Evolutionary conservation across 1,140 invertebrate species (phyloP), one percentile per base, ranked within the genome.

Genomic region (Calliphora vicina): DNA sequence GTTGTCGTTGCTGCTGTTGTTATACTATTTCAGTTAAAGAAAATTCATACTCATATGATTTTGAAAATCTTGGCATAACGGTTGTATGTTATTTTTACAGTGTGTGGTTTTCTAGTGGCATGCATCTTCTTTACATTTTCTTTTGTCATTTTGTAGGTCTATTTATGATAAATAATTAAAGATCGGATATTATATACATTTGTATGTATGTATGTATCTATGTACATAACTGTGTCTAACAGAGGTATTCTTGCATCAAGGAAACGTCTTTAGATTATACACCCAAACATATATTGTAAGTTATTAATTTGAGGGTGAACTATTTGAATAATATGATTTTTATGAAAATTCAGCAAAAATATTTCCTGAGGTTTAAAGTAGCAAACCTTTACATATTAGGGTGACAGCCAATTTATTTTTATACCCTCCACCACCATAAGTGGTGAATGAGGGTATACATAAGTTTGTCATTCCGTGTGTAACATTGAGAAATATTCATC

Each of bases 41-140:
- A 35, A 35, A 35, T 35, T 2, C 5, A 35, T 35, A 8, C 10
- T 35, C 10, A 5, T 35, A 35, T n/a, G n/a, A 57, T 57, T 57
- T 57, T n/a, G n/a, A n/a, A 57, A 17, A 57, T 57, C 50, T 67
- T 67, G 20, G 61, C 61, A 67, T 67, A 67, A 67, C 61, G 61
- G 61, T 67, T 67, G 61, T 20, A 23, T 61, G 61, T 67, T 67
- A 23, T 23, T 67, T 67, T 23, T 23, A 67, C n/a, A 23, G 20
- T 67, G 9, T 67, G 61, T 9, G n/a, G n/a, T 67, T 67, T 67
- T 67, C 20, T 67, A 23, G 61, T 23, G n/a, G 61, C 61, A 67
- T 67, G 61, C 61, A 67, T 67, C 61, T 67, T 67, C 61, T 23
- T 67, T 12, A 67, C n/a, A 23, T 20, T 67, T 6, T 67, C 23